Base-by-base conservation (phyloP, 1,140 invertebrate genomes). In the Venustaconcha ellipsiformis region DNA sequence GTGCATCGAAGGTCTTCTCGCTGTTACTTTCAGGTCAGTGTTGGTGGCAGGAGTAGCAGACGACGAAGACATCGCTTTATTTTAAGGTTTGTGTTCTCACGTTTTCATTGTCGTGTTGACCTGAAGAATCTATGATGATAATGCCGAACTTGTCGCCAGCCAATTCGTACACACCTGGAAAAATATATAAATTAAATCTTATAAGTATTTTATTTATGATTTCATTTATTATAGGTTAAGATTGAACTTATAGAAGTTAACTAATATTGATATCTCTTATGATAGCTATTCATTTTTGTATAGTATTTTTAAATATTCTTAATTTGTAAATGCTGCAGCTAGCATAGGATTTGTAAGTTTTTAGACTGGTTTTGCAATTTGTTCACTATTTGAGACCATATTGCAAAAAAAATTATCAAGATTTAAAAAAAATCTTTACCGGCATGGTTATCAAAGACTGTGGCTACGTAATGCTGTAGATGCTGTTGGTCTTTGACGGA, bases 61-160 rank as follows among this genome's bases (percentile, higher is more conserved):
- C 97, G 76, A 99, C 94, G 91, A 99, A 99, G 68, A 99, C 97
- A 90, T 99, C 97, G 64, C 69, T 62, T 57, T 77, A 70, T 37
- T 77, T 77, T 63, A 72, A 77, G 13, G 70, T 60, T n/a, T 57
- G 68, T 2, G 70, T 62, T 26, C 70, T 70, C 75, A 77, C 72
- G 14, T 57, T 77, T 70, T 72, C 75, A 59, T 77, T 72, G 65
- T 77, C 70, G 26, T 77, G 75, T 57, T 77, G 75, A 56, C 75
- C 75, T 13, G 75, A 69, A 59, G 67, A 68, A 69, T 77, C 75
- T 4, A 77, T 58, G 75, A 77, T 77, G 67, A 65, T 72, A 4
- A 77, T 15, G 59, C 72, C 72, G 57, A 72, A 66, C 57, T 77
- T 77, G 14, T 68, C 64, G 8, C 70, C 75, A 17, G 72, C 63